phyloP scores from a whole-genome alignment of 2,113 vertebrate genomes.

The Sus scrofa region DNA sequence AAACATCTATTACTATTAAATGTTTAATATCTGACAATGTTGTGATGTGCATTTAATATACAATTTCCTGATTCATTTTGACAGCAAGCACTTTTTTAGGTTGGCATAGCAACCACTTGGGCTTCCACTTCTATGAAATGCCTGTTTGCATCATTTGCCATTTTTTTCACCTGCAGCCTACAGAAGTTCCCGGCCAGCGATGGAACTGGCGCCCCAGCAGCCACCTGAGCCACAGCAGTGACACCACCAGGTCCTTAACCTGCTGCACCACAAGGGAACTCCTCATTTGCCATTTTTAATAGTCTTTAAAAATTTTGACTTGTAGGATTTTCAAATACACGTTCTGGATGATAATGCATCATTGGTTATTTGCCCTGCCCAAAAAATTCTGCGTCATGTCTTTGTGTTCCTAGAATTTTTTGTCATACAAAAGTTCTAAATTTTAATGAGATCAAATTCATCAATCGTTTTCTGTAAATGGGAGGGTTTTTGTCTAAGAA shows the following conservation, averaged over 20 bases:
- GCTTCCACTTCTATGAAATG: neutral
- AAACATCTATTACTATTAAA: constrained; percentile 48
- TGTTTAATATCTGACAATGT: neutral
- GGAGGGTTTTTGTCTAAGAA: constrained; percentile 19
- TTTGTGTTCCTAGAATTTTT: constrained; percentile 4
- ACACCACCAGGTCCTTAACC: too few relatives aligned
- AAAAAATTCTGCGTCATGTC: neutral
- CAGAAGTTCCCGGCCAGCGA: too few relatives aligned
- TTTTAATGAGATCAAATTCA: constrained; percentile 21
- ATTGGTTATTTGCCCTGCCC: constrained; percentile 35
- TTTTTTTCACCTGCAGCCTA: neutral
- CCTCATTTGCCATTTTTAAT: neutral
- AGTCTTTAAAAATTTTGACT: neutral
- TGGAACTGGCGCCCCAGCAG: too few relatives aligned
- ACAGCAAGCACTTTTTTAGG: constrained; percentile 47
- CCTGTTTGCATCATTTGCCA: neutral
- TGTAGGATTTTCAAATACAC: constrained; percentile 39
- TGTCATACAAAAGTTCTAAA: constrained; percentile 13
- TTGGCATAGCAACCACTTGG: neutral
- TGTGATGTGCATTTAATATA: neutral
- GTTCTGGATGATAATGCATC: constrained; percentile 9
- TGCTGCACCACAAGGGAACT: too few relatives aligned
- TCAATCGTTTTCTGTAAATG: neutral
- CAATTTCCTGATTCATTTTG: constrained; percentile 32
- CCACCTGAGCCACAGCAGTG: too few relatives aligned